phyloP scores from a whole-genome alignment of 2,888 invertebrate species.

The Eupithecia dodoneata region DNA sequence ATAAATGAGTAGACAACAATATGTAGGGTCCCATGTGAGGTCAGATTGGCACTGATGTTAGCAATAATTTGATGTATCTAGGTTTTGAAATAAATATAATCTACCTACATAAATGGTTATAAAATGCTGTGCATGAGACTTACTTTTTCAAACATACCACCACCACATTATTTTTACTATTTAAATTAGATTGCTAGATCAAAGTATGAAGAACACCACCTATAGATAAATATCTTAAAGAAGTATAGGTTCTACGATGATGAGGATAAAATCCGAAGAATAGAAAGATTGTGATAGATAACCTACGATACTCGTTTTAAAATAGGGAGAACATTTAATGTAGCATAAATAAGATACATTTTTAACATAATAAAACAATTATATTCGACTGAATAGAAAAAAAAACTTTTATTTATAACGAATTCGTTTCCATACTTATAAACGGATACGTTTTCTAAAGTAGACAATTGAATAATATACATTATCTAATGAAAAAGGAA shows the following conservation, averaged over 20 bases:
- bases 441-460: background rate
- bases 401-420: background rate
- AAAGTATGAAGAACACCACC: background rate
- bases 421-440: background rate
- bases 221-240: background rate
- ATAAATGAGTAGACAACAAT: background rate
- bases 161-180: background rate
- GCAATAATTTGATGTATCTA: background rate
- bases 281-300: background rate
- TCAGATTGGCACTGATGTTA: background rate
- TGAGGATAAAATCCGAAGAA: background rate
- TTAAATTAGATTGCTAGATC: background rate
- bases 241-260: background rate
- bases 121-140: background rate
- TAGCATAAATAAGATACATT: background rate
- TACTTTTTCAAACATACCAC: background rate
- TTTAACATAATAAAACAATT: background rate
- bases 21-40: background rate
- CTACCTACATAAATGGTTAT: background rate
- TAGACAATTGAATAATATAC: background rate
- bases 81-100: background rate
- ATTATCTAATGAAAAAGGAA: background rate
- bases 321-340: background rate
- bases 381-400: background rate
- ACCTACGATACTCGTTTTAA: background rate